Evolutionary conservation across 2,888 invertebrate species (phyloP), one percentile per base, ranked within the genome.

Genomic region (Ichneumoninae sp.): DNA sequence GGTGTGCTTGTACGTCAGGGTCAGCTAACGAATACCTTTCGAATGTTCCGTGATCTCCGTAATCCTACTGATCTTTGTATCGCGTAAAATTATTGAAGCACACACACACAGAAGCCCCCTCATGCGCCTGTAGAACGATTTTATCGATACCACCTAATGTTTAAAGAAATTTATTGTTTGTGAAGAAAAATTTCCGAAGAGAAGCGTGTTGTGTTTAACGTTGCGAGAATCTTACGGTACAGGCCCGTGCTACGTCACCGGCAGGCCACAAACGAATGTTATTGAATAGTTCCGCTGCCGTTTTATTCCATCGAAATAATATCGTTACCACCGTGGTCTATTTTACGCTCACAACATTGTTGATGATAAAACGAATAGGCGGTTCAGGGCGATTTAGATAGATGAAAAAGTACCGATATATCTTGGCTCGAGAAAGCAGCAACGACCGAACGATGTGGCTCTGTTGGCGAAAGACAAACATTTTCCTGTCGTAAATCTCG

Each of bases 11-110:
- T 85, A 81, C 78, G 87, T 91, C 87, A 86, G 87, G 86, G 85
- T 88, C 87, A 85, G 85, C 74, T 78, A 75, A 86, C 83, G 87
- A 86, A 87, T 89, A 90, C 88, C 87, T 87, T 85, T 85, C 76
- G 85, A 88, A 88, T 47, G 85, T 89, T 88, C 86, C 88, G 86
- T 89, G 91, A 91, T 91, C 90, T 91, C 90, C 88, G 77, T 88
- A 83, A 88, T 81, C 83, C 85, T 66, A 76, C 74, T 70, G 60
- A 71, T 81, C 75, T 85, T 79, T 71, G 81, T 78, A 80, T 69
- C 76, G 66, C 71, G 83, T 76, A 57, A 68, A 63, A 52, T 81
- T 65, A 52, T 81, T 63, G 7, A 70, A 75, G n/a, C 68, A 47
- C 16, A 47, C 44, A 19, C 16, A 19, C n/a, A 8, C 33, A 66